Base-by-base conservation (phyloP, 2,888 invertebrate genomes). In the Smittia sp. region DNA sequence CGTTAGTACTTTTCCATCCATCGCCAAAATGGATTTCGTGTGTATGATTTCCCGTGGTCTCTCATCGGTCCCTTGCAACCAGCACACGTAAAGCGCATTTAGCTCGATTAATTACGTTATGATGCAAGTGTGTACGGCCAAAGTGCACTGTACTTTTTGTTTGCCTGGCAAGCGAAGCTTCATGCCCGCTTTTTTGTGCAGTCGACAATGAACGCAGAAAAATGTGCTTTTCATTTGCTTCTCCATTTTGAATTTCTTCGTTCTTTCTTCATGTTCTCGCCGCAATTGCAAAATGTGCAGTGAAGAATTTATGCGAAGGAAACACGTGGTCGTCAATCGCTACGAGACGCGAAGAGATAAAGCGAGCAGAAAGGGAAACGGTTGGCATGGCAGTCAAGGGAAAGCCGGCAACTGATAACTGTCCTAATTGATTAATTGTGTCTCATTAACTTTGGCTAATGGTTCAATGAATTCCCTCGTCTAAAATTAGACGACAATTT, bases 181-280 rank as follows among this genome's bases (percentile, higher is more conserved):
- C 24, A 58, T 63, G n/a, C 27, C 27, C 63, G 63, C 25, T 63
- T 27, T 24, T 62, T 25, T 22, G 46, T 39, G 69, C 69, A 70
- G n/a, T 54, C 41, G 18, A 58, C 18, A 58, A 58, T 9, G 58
- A 58, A 58, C 22, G 18, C 20, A 58, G 46, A 38, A 70, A 70
- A 70, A 70, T 70, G 69, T 70, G 69, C 69, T 72, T 72, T 72
- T 46, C 46, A 46, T n/a, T 46, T 13, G 46, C 46, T 58, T 72
- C 72, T 32, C 72, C 72, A 72, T 72, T 72, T 72, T 72, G 72
- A 72, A 62, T 72, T 72, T 72, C 72, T 72, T 58, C 27, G n/a
- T 25, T 70, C 54, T 54, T 46, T 22, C 46, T n/a, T 52, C 52
- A 25, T 54, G 46, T 70, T 70, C 41, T 54, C 25, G 15, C 65